Evolutionary conservation across 1,140 invertebrate genomes (phyloP).

Genomic region (Lordiphosa mommai): DNA sequence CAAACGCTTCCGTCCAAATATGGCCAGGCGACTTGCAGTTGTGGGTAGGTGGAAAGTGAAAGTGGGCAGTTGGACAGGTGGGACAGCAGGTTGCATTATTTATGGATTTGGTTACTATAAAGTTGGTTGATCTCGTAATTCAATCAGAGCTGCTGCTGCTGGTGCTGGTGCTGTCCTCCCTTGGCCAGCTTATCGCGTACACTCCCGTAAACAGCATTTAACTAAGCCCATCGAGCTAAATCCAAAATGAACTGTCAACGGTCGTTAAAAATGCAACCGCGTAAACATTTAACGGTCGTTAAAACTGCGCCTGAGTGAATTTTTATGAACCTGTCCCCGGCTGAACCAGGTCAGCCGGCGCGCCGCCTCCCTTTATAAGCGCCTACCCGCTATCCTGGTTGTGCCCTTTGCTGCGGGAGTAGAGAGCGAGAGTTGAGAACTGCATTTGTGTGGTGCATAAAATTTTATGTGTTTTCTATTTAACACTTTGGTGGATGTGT

Average conservation of each 20-base stretch:
- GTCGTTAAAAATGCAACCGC: constrained; percentile 68
- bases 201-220: constrained; percentile 29
- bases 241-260: constrained; percentile 68
- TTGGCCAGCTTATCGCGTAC: background rate
- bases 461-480: constrained; percentile 70
- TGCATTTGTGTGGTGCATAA: constrained; percentile 36
- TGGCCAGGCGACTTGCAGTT: background rate
- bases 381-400: constrained; percentile 1
- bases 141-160: background rate
- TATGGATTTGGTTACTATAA: background rate
- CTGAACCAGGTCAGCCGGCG: background rate
- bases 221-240: constrained; percentile 50
- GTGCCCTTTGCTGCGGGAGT: constrained; percentile 3
- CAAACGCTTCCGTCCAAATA: constrained; percentile 6
- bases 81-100: background rate
- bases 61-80: background rate
- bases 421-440: background rate
- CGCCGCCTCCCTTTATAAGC: background rate
- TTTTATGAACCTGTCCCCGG: constrained; percentile 52
- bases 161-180: background rate
- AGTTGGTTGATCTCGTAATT: constrained; percentile 7
- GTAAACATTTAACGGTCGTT: constrained; percentile 69
- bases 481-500: constrained; percentile 44
- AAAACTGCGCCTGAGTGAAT: constrained; percentile 68
- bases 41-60: constrained; percentile 2